Conservation (phyloP, 2,888 invertebrate genomes). For the Drosophila neotestacea region DNA sequence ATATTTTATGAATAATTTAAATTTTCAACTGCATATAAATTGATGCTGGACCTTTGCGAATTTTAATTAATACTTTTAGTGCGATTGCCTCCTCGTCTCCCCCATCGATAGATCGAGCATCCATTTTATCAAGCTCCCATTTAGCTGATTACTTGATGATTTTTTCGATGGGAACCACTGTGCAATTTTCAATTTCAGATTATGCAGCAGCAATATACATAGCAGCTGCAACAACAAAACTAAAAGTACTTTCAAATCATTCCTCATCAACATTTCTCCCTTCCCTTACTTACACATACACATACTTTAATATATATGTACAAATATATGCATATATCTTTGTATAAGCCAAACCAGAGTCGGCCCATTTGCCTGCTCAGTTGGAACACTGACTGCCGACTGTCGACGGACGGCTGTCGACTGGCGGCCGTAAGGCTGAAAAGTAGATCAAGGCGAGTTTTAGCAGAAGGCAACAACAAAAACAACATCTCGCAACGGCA, state of each 20-base stretch:
- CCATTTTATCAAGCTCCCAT: background rate
- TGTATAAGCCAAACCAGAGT: slow-evolving; percentile 45
- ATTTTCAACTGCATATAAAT: slow-evolving; percentile 19
- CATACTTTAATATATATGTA: slow-evolving; percentile 10
- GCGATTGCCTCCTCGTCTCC: background rate
- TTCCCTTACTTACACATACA: slow-evolving; percentile 11
- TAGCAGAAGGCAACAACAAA: slow-evolving; percentile 27
- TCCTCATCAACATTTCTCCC: slow-evolving; percentile 43
- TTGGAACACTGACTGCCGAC: slow-evolving; percentile 60
- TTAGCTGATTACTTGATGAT: background rate
- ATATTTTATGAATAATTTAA: slow-evolving; percentile 20
- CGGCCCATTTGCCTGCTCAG: slow-evolving; percentile 73
- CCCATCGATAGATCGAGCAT: background rate
- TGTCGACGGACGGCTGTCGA: slow-evolving; percentile 16
- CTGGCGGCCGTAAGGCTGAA: slow-evolving; percentile 56
- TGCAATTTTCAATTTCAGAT: slow-evolving; percentile 35
- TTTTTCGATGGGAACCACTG: slow-evolving; percentile 35
- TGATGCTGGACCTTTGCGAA: slow-evolving; percentile 1
- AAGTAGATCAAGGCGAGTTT: slow-evolving; percentile 78
- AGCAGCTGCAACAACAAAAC: slow-evolving; percentile 46
- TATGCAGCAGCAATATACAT: slow-evolving; percentile 44
- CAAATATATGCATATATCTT: slow-evolving; percentile 26
- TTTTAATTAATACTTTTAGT: slow-evolving; percentile 21
- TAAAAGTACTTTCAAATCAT: slow-evolving; percentile 59
- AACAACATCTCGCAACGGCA: slow-evolving; percentile 34